Percentiles rank a stretch among this genome's conserved stretches.
phyloP scores from a whole-genome alignment of 2,797 vertebrate genomes.

The Erithacus rubecula region DNA sequence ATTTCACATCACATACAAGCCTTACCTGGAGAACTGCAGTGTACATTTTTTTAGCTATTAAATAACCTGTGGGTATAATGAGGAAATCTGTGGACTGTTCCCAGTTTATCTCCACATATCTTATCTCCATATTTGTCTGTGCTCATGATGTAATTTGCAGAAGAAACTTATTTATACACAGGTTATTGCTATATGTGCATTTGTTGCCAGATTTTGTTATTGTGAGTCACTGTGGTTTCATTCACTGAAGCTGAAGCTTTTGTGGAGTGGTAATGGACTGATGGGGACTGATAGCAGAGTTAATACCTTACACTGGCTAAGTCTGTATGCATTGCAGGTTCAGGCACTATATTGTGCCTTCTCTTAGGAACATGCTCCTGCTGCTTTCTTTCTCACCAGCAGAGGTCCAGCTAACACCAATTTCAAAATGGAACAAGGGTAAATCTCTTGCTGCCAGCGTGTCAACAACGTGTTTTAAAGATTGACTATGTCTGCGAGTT shows the following conservation, averaged over 20 bases:
- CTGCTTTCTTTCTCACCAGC: background rate
- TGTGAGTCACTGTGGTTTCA: background rate
- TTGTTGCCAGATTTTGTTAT: background rate
- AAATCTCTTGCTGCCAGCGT: rapidly evolving
- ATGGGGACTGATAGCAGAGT: background rate
- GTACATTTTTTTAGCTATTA: background rate
- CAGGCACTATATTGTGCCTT: background rate
- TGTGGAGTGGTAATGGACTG: background rate
- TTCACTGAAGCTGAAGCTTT: background rate
- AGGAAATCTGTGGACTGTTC: background rate
- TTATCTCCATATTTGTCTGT: background rate
- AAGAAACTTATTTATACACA: background rate
- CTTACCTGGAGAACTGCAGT: background rate
- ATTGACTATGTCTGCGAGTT: background rate
- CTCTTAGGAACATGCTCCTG: background rate
- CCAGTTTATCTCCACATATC: background rate
- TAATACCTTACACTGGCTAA: background rate
- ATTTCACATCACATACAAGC: background rate
- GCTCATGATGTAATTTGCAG: background rate
- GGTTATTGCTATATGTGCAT: background rate
- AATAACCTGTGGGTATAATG: background rate
- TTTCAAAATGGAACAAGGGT: background rate
- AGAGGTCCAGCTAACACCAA: background rate
- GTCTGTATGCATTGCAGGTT: background rate
- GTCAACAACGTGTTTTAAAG: background rate